These are phyloP conservation scores for Cephalopholis sonnerati DNA, from an alignment of 2,113 vertebrate genomes.

Conservation along the genomic window DNA sequence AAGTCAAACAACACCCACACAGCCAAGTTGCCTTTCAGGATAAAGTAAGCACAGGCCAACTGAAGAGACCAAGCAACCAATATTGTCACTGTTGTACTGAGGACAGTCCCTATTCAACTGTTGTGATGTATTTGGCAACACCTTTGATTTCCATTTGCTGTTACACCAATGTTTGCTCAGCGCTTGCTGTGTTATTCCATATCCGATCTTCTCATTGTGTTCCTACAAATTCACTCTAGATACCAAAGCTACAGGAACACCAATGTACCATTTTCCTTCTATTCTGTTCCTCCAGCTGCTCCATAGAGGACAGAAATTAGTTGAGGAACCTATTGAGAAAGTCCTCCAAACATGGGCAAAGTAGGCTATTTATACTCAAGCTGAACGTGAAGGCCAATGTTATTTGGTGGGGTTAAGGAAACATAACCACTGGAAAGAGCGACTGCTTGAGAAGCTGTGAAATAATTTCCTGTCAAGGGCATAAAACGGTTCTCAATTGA, in stretches of 20 bases:
- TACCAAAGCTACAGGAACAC: slow-evolving; percentile 57
- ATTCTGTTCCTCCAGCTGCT: slow-evolving; percentile 57
- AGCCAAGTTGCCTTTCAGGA: background rate
- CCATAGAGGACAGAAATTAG: slow-evolving; percentile 74
- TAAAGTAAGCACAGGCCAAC: no score
- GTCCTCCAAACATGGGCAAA: slow-evolving; percentile 71
- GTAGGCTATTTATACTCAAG: slow-evolving; percentile 74
- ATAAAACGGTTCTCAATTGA: slow-evolving; percentile 82
- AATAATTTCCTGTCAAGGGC: slow-evolving; percentile 84
- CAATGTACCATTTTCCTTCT: slow-evolving; percentile 47
- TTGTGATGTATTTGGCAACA: background rate
- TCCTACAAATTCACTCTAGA: slow-evolving; percentile 59
- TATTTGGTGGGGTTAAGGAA: slow-evolving; percentile 83
- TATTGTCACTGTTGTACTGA: background rate
- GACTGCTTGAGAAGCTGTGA: slow-evolving; percentile 78
- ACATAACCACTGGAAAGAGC: slow-evolving; percentile 80
- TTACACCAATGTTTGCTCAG: slow-evolving; percentile 32
- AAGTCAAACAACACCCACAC: background rate
- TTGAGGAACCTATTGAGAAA: slow-evolving; percentile 70
- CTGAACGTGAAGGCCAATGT: slow-evolving; percentile 77
- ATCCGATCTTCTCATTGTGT: slow-evolving; percentile 71
- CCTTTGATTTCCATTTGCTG: slow-evolving; percentile 31
- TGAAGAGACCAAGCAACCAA: background rate
- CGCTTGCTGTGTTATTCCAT: slow-evolving; percentile 56
- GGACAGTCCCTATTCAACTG: background rate